Evolutionary conservation across 2,113 vertebrate species (phyloP).

Genomic region (Neolamprologus kungweensis): DNA sequence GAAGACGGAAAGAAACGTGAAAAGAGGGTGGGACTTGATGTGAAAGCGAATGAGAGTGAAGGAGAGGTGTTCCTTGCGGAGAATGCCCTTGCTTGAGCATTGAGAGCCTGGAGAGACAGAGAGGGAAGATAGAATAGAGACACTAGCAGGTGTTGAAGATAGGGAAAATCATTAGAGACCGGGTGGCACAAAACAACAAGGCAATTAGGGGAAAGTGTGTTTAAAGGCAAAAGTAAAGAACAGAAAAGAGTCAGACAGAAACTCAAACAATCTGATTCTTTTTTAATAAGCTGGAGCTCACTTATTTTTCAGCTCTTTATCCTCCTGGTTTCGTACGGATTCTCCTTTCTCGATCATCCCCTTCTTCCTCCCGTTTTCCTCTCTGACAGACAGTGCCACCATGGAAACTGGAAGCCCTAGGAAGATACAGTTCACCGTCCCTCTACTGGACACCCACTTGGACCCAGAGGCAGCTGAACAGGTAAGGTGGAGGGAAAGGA

Average conservation of each 20-base stretch:
- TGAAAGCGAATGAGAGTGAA: conserved; percentile 43
- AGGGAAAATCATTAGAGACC: neutral
- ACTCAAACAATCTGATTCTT: neutral
- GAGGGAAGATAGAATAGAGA: conserved; percentile 8
- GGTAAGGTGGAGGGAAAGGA: conserved; percentile 58
- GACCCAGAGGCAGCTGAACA: conserved; percentile 90
- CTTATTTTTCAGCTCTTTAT: neutral
- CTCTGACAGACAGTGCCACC: conserved; percentile 25
- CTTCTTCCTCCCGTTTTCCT: neutral
- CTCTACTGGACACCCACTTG: conserved; percentile 85
- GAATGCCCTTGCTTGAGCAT: conserved; percentile 57
- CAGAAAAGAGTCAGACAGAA: neutral
- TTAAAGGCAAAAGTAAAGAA: neutral
- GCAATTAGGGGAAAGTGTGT: neutral
- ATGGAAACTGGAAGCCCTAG: conserved; percentile 87
- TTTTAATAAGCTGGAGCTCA: neutral
- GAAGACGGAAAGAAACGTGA: conserved; percentile 1
- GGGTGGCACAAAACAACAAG: neutral
- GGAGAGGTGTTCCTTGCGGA: conserved; percentile 47
- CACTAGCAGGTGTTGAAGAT: conserved; percentile 34
- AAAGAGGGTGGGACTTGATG: conserved; percentile 35
- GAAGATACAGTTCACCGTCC: conserved; percentile 88
- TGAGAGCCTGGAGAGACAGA: conserved; percentile 27
- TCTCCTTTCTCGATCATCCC: neutral
- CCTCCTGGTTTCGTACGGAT: conserved; percentile 3